Conservation (phyloP, 1,140 invertebrate species). For the Armadillidium nasatum region DNA sequence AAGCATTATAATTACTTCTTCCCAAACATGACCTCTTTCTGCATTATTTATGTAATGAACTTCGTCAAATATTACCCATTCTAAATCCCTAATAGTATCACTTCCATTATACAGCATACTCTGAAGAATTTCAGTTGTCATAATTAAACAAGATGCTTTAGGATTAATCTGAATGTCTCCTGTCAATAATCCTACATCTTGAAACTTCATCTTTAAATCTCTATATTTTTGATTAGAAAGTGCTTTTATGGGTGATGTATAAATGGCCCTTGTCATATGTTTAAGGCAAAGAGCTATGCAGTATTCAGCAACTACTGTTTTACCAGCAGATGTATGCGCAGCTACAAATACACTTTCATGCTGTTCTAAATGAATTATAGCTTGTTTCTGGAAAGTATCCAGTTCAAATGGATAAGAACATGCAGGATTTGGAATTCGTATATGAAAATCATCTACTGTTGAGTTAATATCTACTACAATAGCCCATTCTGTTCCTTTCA, state of each 20-base stretch:
- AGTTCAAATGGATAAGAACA: constrained; percentile 86
- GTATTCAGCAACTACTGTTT: constrained; percentile 99
- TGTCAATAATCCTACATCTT: constrained; percentile 89
- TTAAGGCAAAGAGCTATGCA: constrained; percentile 88
- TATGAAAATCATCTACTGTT: constrained; percentile 75
- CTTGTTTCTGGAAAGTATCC: constrained; percentile 95
- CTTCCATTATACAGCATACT: constrained; percentile 96
- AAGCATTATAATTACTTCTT: constrained; percentile 94
- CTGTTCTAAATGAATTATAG: constrained; percentile 88
- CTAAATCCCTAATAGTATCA: constrained; percentile 88
- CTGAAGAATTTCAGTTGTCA: constrained; percentile 98
- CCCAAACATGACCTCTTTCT: constrained; percentile 96
- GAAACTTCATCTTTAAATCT: constrained; percentile 83
- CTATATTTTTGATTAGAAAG: constrained; percentile 98
- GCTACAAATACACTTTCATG: constrained; percentile 95
- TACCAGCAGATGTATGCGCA: constrained; percentile 97
- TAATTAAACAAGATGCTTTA: constrained; percentile 90
- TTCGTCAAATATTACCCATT: constrained; percentile 99
- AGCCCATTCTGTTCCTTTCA: constrained; percentile 64
- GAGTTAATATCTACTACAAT: constrained; percentile 73
- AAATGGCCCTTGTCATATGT: constrained; percentile 89
- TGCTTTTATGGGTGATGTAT: constrained; percentile 99
- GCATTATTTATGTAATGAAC: constrained; percentile 98
- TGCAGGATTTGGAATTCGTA: constrained; percentile 77
- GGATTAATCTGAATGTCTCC: constrained; percentile 95